phyloP scores from a whole-genome alignment of 2,888 invertebrate genomes.

The Hylaea fasciaria region DNA sequence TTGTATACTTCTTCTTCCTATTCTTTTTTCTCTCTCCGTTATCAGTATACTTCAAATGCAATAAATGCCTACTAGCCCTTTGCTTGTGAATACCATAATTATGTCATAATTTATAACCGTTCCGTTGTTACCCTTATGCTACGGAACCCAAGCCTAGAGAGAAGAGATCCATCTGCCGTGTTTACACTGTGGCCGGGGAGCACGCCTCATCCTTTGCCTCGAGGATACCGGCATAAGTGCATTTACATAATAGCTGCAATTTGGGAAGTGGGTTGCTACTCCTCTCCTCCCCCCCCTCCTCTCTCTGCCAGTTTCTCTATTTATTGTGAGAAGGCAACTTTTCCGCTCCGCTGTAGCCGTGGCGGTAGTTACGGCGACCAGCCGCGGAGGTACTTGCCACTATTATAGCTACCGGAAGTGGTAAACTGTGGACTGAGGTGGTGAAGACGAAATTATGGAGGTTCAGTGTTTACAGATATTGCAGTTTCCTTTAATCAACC shows the following conservation, averaged over 20 bases:
- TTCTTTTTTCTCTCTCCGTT: too few species aligned
- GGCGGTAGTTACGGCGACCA: neutral
- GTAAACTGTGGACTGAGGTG: too few species aligned
- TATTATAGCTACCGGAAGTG: neutral
- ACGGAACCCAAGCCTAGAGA: too few species aligned
- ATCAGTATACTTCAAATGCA: too few species aligned
- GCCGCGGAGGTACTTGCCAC: neutral
- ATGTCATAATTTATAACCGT: too few species aligned
- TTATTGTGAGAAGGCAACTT: conserved; percentile 30
- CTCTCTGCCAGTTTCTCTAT: conserved; percentile 21
- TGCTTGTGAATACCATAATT: too few species aligned
- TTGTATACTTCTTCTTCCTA: too few species aligned
- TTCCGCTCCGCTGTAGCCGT: conserved; percentile 10
- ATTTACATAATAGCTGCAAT: conserved; percentile 49
- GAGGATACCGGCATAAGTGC: conserved; percentile 33
- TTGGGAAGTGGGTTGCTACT: conserved; percentile 42
- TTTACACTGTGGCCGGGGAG: conserved; percentile 9
- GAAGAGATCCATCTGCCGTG: conserved; percentile 1
- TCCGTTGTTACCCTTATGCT: too few species aligned
- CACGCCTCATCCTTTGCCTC: conserved; percentile 25
- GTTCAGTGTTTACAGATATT: too few species aligned
- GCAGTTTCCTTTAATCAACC: too few species aligned
- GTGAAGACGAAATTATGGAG: too few species aligned
- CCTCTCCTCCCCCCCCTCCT: conserved; percentile 10
- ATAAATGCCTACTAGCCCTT: too few species aligned